A percentile compares a stretch with the other conserved stretches of the same genome.
These are phyloP conservation scores for Dendrophyllia cribrosa DNA, from an alignment of 64 coral and sea anemone genomes.

Conservation along the genomic window DNA sequence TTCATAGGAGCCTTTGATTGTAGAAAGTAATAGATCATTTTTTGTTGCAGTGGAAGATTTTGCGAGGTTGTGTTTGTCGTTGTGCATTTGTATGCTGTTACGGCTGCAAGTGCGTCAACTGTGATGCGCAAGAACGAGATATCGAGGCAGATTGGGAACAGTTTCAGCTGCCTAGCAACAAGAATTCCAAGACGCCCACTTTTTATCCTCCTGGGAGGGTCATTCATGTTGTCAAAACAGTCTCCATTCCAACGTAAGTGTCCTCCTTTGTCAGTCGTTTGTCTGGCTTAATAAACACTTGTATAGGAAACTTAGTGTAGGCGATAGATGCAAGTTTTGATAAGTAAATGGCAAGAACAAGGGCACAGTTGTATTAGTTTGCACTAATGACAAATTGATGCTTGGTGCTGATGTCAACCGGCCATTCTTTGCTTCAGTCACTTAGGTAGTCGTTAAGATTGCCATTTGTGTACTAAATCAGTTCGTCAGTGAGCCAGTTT, in stretches of 20 bases:
- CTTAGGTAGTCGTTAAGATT: no score
- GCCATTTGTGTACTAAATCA: no score
- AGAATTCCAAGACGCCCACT: conserved; percentile 73
- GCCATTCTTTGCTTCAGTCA: no score
- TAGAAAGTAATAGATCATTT: neutral
- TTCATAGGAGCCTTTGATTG: no score
- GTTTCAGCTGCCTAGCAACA: conserved; percentile 71
- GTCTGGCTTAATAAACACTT: no score
- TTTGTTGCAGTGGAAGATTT: conserved; percentile 92
- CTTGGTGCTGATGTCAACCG: no score
- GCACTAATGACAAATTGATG: no score
- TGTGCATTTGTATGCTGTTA: conserved; percentile 91
- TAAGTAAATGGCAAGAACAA: no score
- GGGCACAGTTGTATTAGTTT: no score
- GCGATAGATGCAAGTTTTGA: no score
- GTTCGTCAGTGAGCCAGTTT: no score
- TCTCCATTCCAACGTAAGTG: conserved; percentile 79
- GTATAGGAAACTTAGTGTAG: no score
- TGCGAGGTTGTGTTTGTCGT: conserved; percentile 87
- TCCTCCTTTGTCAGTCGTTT: neutral
- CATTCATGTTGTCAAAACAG: conserved; percentile 91
- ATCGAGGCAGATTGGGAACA: conserved; percentile 64
- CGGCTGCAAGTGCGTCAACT: conserved; percentile 69
- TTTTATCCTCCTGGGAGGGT: conserved; percentile 95
- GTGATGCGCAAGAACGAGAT: conserved; percentile 48